Evolutionary conservation across 2,113 vertebrate species (phyloP).

Genomic region (Bubalus kerabau): DNA sequence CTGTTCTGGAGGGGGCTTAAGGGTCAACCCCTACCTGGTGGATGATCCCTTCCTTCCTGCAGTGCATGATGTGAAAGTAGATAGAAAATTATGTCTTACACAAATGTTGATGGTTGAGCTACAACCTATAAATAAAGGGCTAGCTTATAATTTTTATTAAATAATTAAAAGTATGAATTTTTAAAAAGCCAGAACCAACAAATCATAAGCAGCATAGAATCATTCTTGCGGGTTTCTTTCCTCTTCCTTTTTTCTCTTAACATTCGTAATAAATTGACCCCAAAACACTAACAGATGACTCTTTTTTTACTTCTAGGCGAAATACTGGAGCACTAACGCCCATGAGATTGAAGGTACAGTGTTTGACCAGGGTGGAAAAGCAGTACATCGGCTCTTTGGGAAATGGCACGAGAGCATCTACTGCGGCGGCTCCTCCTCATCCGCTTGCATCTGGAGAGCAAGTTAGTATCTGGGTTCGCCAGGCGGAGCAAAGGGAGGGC

Average conservation of each 20-base stretch:
- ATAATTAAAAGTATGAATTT: neutral
- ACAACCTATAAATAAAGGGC: neutral
- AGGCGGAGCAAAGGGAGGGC: fast-evolving
- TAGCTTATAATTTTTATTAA: neutral
- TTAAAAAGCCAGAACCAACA: neutral
- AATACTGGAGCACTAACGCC: constrained; percentile 94
- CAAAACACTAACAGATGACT: neutral
- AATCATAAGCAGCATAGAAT: neutral
- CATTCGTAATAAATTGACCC: neutral
- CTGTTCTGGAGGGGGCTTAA: too few relatives aligned
- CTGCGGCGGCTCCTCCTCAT: constrained; percentile 87
- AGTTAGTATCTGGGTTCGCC: constrained; percentile 81
- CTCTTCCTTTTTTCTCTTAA: neutral
- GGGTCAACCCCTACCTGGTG: neutral
- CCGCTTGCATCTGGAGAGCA: constrained; percentile 94
- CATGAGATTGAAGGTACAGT: constrained; percentile 94
- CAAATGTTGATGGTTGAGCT: neutral
- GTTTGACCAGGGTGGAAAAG: constrained; percentile 87
- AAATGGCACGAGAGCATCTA: constrained; percentile 97
- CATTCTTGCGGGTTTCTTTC: neutral
- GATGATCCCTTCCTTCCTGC: neutral
- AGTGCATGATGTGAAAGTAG: neutral
- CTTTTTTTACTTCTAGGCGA: constrained; percentile 82
- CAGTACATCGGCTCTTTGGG: constrained; percentile 90
- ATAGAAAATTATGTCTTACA: too few relatives aligned